phyloP scores from a whole-genome alignment of 1,140 invertebrate genomes.

The Scaptomyza hsui region DNA sequence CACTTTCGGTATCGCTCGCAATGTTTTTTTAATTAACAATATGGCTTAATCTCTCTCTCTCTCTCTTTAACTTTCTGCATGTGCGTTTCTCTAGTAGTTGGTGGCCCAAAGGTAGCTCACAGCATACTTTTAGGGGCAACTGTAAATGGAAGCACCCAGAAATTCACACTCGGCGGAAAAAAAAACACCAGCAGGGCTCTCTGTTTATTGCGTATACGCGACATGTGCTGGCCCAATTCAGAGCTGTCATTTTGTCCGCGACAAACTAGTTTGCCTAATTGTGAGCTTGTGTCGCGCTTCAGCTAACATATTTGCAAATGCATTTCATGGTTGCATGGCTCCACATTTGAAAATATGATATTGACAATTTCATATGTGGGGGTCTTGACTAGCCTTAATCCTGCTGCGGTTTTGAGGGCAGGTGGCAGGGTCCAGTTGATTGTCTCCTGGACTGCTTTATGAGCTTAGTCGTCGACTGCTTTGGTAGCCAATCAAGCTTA shows the following conservation, averaged over 20 bases:
- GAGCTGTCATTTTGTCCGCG: not conserved
- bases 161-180: not conserved
- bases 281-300: not conserved
- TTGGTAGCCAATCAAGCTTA: slow-evolving; percentile 69
- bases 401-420: slow-evolving; percentile 20
- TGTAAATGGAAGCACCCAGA: slow-evolving; percentile 18
- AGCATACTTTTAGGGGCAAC: slow-evolving; percentile 38
- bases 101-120: slow-evolving; percentile 15
- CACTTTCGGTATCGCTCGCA: not conserved
- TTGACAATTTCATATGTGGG: too few relatives aligned
- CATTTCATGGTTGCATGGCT: not conserved
- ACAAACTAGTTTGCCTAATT: slow-evolving; percentile 27
- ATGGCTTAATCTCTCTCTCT: not conserved
- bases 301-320: slow-evolving; percentile 11
- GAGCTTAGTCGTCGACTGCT: slow-evolving; percentile 64
- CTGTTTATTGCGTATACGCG: slow-evolving; percentile 9
- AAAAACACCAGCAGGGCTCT: slow-evolving; percentile 10
- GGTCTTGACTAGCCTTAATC: too few relatives aligned
- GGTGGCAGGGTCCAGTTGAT: slow-evolving; percentile 12
- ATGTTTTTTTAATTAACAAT: not conserved
- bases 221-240: slow-evolving; percentile 4
- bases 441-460: slow-evolving; percentile 39
- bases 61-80: not conserved
- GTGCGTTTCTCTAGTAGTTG: not conserved
- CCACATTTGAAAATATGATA: too few relatives aligned